These are phyloP conservation scores for Rostratula benghalensis DNA, from an alignment of 2,113 vertebrate species.

Conservation along the genomic window DNA sequence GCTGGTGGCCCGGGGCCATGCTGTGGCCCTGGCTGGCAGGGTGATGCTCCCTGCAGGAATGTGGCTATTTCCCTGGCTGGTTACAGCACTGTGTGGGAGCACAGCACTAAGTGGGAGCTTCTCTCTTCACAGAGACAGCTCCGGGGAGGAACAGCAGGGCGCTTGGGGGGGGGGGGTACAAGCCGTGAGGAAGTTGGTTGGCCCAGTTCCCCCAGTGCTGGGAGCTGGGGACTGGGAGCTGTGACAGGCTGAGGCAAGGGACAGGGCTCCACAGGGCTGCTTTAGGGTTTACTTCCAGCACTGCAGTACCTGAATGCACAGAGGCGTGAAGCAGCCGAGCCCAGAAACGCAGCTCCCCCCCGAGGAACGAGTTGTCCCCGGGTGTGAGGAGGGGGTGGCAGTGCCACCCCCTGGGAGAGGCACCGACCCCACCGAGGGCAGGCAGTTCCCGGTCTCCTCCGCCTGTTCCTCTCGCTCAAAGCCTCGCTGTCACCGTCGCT, in stretches of 20 bases:
- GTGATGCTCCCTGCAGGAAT: background rate
- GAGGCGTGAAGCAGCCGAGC: rapidly evolving
- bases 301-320: background rate
- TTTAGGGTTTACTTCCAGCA: background rate
- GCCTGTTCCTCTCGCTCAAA: background rate
- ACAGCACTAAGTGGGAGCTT: background rate
- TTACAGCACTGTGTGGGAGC: rapidly evolving
- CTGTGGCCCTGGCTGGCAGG: background rate
- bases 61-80: background rate
- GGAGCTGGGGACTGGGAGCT: background rate
- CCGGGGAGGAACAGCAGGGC: background rate
- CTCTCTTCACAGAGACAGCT: background rate
- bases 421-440: rapidly evolving
- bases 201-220: background rate
- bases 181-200: background rate
- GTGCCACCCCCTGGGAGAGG: background rate
- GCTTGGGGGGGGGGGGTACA: too few relatives aligned
- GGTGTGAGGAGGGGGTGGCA: rapidly evolving
- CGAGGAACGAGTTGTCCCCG: rapidly evolving
- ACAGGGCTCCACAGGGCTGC: background rate
- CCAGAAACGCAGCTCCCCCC: background rate
- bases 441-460: background rate
- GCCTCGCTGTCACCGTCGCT: too few relatives aligned
- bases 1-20: rapidly evolving
- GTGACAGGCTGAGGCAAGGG: background rate